Evolutionary conservation across 92 coral and sea anemone genomes (phyloP).

Genomic region (Epizoanthus ramosus): DNA sequence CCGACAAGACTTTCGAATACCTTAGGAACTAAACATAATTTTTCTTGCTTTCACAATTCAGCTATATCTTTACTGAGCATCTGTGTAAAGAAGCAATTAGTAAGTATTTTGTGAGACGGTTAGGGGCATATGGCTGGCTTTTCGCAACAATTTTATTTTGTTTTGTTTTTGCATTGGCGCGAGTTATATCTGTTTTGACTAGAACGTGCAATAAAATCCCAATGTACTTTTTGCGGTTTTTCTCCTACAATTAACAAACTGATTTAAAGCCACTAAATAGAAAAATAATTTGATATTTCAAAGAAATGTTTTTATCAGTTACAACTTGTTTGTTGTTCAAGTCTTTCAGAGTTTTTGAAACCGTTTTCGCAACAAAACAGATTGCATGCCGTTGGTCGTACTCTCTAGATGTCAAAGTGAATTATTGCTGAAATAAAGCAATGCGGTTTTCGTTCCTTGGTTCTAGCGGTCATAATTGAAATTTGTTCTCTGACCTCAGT

Average conservation of each 20-base stretch:
- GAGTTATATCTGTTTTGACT: slow-evolving; percentile 4
- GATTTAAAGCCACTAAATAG: slow-evolving; percentile 24
- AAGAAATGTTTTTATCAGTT: neutral
- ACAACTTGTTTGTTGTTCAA: slow-evolving; percentile 2
- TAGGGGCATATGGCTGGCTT: too few relatives aligned
- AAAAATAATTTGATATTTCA: neutral
- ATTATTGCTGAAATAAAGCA: neutral
- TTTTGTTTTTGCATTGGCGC: slow-evolving; percentile 13
- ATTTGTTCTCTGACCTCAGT: slow-evolving; percentile 3
- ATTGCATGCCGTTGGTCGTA: neutral
- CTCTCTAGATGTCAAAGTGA: neutral
- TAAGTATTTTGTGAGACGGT: too few relatives aligned
- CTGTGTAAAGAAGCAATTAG: too few relatives aligned
- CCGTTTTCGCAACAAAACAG: neutral
- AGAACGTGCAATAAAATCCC: slow-evolving; percentile 10
- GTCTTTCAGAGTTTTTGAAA: neutral
- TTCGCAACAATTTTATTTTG: neutral
- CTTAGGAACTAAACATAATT: too few relatives aligned
- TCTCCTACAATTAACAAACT: slow-evolving; percentile 33
- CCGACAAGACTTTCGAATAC: too few relatives aligned
- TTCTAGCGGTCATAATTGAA: slow-evolving; percentile 1
- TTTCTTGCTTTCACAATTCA: too few relatives aligned
- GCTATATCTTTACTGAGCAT: too few relatives aligned
- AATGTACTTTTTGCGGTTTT: slow-evolving; percentile 16
- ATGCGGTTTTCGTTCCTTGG: slow-evolving; percentile 26